These are phyloP conservation scores for Holcopasites calliopsidis DNA, from an alignment of 1,140 invertebrate genomes.

Conservation along the genomic window DNA sequence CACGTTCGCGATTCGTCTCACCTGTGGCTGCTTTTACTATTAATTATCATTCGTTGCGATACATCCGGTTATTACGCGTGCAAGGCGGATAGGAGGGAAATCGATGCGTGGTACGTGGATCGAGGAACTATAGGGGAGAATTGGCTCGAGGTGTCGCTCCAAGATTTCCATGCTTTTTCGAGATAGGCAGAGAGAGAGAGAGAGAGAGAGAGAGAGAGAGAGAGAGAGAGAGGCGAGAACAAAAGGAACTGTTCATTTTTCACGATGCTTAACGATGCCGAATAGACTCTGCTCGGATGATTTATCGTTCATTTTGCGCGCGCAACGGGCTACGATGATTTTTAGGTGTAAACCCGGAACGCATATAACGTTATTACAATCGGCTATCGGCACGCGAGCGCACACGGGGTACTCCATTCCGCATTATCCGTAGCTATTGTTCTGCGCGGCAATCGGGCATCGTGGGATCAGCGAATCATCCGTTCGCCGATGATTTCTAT, in stretches of 20 bases:
- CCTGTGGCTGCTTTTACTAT: not conserved
- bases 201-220: not conserved
- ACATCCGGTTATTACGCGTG: conserved; percentile 35
- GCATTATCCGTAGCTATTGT: conserved; percentile 53
- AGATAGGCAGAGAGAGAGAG: not conserved
- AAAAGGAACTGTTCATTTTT: not conserved
- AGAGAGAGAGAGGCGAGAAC: not conserved
- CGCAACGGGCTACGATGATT: not conserved
- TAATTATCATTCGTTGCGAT: conserved; percentile 47
- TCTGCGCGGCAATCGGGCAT: conserved; percentile 46
- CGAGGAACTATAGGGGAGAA: not conserved
- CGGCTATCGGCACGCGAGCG: conserved; percentile 18
- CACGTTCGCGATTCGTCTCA: conserved; percentile 45
- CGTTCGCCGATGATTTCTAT: conserved; percentile 47
- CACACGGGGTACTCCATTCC: conserved; percentile 37
- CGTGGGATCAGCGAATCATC: conserved; percentile 54
- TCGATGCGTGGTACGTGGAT: not conserved
- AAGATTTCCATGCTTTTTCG: not conserved
- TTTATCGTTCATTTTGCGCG: conserved; percentile 15
- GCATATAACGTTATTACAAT: conserved; percentile 42
- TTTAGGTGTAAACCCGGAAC: conserved; percentile 45
- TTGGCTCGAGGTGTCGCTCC: not conserved
- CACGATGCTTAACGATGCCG: not conserved
- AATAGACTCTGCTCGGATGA: not conserved
- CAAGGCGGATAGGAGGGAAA: not conserved